Conservation (phyloP, 2,888 invertebrate species). For the Acleris literana region DNA sequence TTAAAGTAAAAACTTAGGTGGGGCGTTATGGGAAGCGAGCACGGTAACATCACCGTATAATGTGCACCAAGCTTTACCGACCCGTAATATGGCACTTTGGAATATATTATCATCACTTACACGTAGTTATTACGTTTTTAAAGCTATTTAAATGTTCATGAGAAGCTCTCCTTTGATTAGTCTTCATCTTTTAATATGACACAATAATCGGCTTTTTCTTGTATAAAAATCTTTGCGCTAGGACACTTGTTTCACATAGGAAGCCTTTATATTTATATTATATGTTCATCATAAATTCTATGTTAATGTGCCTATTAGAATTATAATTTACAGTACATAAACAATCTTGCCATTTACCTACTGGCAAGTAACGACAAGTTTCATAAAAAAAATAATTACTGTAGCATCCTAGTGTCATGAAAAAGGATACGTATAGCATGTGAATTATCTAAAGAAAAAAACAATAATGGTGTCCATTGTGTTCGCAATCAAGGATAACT, state of each 20-base stretch:
- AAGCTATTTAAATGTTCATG: background rate
- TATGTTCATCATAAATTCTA: background rate
- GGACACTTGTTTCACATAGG: background rate
- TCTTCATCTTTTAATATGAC: no score
- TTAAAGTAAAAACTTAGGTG: constrained; percentile 80
- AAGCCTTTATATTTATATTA: background rate
- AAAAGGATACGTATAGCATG: constrained; percentile 68
- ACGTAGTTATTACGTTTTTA: constrained; percentile 50
- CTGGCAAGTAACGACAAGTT: constrained; percentile 32
- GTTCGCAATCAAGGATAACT: constrained; percentile 69
- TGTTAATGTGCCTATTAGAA: background rate
- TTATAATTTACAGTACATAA: background rate
- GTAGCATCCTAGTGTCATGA: constrained; percentile 45
- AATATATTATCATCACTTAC: constrained; percentile 65
- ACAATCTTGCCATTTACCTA: constrained; percentile 46
- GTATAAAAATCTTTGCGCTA: background rate
- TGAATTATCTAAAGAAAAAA: constrained; percentile 69
- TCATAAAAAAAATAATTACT: constrained; percentile 49
- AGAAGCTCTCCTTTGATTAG: no score
- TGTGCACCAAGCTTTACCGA: constrained; percentile 71
- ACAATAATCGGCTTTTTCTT: no score
- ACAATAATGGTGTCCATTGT: constrained; percentile 73
- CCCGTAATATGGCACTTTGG: constrained; percentile 65
- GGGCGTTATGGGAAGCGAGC: constrained; percentile 84
- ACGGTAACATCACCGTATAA: constrained; percentile 76